Conservation (phyloP, 92 coral and sea anemone species). For the Zoanthus sansibaricus region DNA sequence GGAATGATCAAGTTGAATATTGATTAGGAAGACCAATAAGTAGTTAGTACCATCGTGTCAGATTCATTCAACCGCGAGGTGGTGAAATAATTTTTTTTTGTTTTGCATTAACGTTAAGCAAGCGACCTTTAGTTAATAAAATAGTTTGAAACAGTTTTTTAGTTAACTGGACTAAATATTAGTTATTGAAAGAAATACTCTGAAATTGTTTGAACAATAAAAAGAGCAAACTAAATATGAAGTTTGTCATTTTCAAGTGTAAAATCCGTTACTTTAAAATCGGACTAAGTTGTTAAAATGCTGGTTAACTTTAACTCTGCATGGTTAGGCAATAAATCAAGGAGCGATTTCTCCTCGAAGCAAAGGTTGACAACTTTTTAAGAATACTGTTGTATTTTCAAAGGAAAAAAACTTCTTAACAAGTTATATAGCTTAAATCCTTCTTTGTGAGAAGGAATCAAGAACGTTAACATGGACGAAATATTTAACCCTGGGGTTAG, state of each 20-base stretch:
- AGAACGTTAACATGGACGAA: too few relatives aligned
- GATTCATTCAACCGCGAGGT: background rate
- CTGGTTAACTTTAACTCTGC: too few relatives aligned
- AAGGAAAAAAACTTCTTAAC: too few relatives aligned
- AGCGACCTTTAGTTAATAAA: background rate
- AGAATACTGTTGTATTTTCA: too few relatives aligned
- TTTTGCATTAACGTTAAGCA: too few relatives aligned
- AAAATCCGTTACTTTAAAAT: background rate
- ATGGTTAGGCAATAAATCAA: too few relatives aligned
- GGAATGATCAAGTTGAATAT: background rate
- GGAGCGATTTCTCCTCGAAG: too few relatives aligned
- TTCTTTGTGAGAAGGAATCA: too few relatives aligned
- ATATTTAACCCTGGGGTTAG: too few relatives aligned
- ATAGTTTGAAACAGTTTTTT: background rate
- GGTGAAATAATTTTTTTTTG: background rate
- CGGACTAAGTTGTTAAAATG: background rate
- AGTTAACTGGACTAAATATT: background rate
- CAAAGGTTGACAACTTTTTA: too few relatives aligned
- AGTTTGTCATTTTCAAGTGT: background rate
- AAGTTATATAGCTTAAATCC: too few relatives aligned
- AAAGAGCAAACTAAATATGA: background rate
- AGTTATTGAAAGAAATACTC: background rate
- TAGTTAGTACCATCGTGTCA: background rate
- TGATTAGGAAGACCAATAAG: background rate
- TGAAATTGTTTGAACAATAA: background rate